Conservation (phyloP, 2,797 vertebrate species). For the Crocodylus rhombifer region DNA sequence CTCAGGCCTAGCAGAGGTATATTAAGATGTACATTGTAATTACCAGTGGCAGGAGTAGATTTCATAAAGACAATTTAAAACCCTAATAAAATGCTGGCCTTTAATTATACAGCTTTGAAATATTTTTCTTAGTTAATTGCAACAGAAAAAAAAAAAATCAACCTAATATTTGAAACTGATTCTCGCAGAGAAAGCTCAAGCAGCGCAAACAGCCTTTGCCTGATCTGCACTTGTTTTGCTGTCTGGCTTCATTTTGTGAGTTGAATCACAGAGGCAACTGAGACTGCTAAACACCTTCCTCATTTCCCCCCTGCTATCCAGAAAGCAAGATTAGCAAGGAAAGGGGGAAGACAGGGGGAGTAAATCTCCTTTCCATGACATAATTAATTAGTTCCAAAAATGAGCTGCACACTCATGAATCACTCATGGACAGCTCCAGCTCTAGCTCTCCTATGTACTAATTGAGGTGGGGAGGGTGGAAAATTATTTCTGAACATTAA, state of each 20-base stretch:
- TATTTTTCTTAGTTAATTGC: slow-evolving; percentile 86
- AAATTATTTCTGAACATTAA: slow-evolving; percentile 30
- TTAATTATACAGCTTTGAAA: slow-evolving; percentile 86
- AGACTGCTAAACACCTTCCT: slow-evolving; percentile 62
- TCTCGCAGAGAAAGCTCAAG: slow-evolving; percentile 79
- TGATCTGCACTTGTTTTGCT: slow-evolving; percentile 68
- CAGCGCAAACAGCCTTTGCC: slow-evolving; percentile 41
- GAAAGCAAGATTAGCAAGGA: slow-evolving; percentile 76
- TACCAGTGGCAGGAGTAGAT: slow-evolving; percentile 95
- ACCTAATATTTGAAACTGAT: slow-evolving; percentile 83
- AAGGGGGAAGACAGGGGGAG: slow-evolving; percentile 22
- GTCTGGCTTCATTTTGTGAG: slow-evolving; percentile 70
- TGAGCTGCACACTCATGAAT: slow-evolving; percentile 32
- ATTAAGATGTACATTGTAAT: slow-evolving; percentile 99
- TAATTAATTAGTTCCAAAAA: slow-evolving; percentile 78
- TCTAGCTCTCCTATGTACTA: not conserved
- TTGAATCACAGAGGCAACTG: slow-evolving; percentile 71
- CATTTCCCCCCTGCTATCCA: slow-evolving; percentile 43
- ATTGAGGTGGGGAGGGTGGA: not conserved
- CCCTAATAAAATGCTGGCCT: slow-evolving; percentile 82
- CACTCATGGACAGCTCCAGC: not conserved
- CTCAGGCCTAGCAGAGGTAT: slow-evolving; percentile 89
- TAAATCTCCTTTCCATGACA: slow-evolving; percentile 71
- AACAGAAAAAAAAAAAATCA: slow-evolving; percentile 76
- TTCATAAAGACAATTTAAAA: slow-evolving; percentile 90